Conservation (phyloP, 1,140 invertebrate genomes). For the Octopus sinensis region DNA sequence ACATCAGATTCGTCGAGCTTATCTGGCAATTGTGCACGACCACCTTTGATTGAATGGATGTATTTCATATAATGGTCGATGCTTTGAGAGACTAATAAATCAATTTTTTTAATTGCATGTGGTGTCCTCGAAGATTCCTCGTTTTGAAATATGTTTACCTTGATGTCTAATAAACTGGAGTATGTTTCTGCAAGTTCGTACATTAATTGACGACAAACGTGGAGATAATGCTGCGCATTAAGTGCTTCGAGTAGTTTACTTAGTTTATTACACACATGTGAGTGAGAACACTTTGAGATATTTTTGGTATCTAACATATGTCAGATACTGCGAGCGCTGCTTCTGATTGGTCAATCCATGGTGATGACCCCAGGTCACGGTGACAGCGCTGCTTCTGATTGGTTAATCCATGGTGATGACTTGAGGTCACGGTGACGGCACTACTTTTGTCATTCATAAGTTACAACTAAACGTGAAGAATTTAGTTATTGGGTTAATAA, state of each 20-base stretch:
- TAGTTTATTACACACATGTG: too few species aligned
- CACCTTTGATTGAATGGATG: conserved; percentile 70
- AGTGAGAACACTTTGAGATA: too few species aligned
- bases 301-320: too few species aligned
- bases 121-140: conserved; percentile 49
- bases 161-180: conserved; percentile 75
- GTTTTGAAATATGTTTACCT: conserved; percentile 46
- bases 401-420: too few species aligned
- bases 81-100: conserved; percentile 70
- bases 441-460: too few species aligned
- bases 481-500: too few species aligned
- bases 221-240: conserved; percentile 79
- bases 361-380: too few species aligned
- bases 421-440: too few species aligned
- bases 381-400: too few species aligned
- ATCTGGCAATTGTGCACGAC: conserved; percentile 63
- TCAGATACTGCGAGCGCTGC: too few species aligned
- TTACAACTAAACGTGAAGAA: too few species aligned
- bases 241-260: conserved; percentile 74
- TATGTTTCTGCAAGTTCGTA: conserved; percentile 81
- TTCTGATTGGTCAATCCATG: too few species aligned
- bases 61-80: conserved; percentile 77
- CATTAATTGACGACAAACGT: conserved; percentile 79
- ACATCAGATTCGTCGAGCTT: conserved; percentile 69
- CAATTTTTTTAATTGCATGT: conserved; percentile 74